These are phyloP conservation scores for Liasis olivaceus DNA, from an alignment of 2,797 vertebrate genomes.

Conservation along the genomic window DNA sequence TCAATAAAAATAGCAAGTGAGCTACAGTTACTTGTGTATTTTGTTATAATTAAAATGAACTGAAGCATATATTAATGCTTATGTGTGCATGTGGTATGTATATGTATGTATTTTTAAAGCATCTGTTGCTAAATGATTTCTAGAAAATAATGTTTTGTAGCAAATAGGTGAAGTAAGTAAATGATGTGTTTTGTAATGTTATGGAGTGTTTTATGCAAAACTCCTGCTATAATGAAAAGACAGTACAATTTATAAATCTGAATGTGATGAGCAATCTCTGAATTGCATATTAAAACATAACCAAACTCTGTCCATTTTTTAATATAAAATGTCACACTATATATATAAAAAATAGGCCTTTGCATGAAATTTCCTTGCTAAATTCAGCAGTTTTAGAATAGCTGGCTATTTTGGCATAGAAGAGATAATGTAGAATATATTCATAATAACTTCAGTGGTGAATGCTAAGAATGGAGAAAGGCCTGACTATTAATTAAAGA, in stretches of 20 bases:
- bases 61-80: constrained; percentile 52
- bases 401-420: not conserved
- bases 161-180: constrained; percentile 52
- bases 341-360: not conserved
- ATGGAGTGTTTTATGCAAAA: constrained; percentile 37
- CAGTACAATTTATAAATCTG: not conserved
- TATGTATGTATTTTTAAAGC: constrained; percentile 45
- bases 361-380: constrained; percentile 23
- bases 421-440: not conserved
- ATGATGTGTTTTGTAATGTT: constrained; percentile 55
- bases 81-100: not conserved
- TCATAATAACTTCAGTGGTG: not conserved
- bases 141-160: constrained; percentile 35
- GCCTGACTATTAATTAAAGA: not conserved
- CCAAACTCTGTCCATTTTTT: not conserved
- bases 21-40: constrained; percentile 49
- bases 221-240: constrained; percentile 15
- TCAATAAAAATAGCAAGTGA: constrained; percentile 50
- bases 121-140: constrained; percentile 65
- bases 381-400: not conserved
- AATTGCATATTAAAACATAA: not conserved
- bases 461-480: not conserved
- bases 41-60: constrained; percentile 65
- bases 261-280: constrained; percentile 24
- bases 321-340: not conserved